These are phyloP conservation scores for Aurelia sp. DNA, from an alignment of 30 jellyfish, hydroid and myxozoan genomes.

Conservation along the genomic window DNA sequence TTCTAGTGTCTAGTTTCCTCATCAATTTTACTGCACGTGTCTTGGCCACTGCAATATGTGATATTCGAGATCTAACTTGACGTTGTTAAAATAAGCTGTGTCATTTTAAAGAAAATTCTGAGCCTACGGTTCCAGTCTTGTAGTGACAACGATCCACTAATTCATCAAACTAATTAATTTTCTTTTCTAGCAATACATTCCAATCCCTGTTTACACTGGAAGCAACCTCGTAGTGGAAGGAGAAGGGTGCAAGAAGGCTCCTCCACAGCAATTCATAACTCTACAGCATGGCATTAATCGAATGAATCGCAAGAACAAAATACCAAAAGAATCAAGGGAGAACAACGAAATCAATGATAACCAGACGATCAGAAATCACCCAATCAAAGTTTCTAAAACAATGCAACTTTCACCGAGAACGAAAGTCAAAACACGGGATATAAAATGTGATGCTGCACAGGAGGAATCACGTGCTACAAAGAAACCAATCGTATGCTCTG, in stretches of 20 bases:
- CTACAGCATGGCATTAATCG: slow-evolving; percentile 35
- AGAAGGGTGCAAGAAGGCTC: slow-evolving; percentile 53
- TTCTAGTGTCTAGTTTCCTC: not conserved
- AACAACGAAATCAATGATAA: not conserved
- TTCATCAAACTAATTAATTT: too few species aligned
- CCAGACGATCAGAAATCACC: not conserved
- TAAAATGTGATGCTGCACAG: not conserved
- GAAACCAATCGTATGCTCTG: slow-evolving; percentile 3
- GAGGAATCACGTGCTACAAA: not conserved
- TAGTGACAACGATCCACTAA: too few species aligned
- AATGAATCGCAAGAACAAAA: slow-evolving; percentile 16
- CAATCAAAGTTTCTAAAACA: not conserved
- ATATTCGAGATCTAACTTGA: too few species aligned
- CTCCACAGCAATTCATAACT: slow-evolving; percentile 9
- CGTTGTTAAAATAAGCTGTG: too few species aligned
- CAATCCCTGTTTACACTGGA: slow-evolving; percentile 89
- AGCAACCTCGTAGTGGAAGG: slow-evolving; percentile 87
- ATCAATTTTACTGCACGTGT: not conserved
- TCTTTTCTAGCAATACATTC: slow-evolving; percentile 68
- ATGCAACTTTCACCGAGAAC: not conserved
- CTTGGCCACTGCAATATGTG: too few species aligned
- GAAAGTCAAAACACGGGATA: not conserved
- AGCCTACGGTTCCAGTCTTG: too few species aligned
- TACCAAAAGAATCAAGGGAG: slow-evolving; percentile 10
- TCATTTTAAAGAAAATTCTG: too few species aligned